Conservation (phyloP, 2,888 invertebrate genomes). For the Melanostoma mellinum region DNA sequence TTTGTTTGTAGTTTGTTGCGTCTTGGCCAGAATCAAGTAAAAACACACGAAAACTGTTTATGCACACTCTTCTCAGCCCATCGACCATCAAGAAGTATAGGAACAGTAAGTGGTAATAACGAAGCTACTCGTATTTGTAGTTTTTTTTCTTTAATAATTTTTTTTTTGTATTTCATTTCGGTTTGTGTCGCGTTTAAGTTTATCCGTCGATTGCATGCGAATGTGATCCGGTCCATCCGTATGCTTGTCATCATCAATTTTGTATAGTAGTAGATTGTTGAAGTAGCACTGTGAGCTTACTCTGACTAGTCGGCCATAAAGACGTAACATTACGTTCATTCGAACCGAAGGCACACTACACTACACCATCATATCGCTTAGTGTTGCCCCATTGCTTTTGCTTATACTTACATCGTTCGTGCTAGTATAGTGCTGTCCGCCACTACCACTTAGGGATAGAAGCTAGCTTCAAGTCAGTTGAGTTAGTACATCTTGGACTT, state of each 20-base stretch:
- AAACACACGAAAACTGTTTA: conserved; percentile 18
- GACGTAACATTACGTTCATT: conserved; percentile 67
- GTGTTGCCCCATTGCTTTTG: conserved; percentile 58
- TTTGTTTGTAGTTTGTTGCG: conserved; percentile 30
- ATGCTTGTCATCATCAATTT: conserved; percentile 42
- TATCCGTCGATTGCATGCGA: conserved; percentile 64
- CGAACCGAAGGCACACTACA: conserved; percentile 32
- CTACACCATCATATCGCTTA: conserved; percentile 43
- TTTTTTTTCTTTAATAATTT: conserved; percentile 1
- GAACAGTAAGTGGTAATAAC: neutral
- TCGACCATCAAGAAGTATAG: neutral
- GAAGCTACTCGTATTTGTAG: too few species aligned
- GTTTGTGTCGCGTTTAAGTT: conserved; percentile 61
- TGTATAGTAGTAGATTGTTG: conserved; percentile 43
- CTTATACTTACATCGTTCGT: conserved; percentile 49
- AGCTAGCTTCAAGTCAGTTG: conserved; percentile 66
- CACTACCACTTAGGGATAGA: conserved; percentile 69
- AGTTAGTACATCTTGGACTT: conserved; percentile 72
- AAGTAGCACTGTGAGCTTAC: conserved; percentile 37
- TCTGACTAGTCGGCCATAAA: conserved; percentile 51
- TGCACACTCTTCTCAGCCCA: neutral
- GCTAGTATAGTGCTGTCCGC: conserved; percentile 38
- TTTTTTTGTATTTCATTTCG: conserved; percentile 51
- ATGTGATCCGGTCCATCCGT: conserved; percentile 48
- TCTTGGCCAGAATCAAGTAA: conserved; percentile 51